Conservation (phyloP, 2,113 vertebrate genomes). For the Tupaia chinensis region DNA sequence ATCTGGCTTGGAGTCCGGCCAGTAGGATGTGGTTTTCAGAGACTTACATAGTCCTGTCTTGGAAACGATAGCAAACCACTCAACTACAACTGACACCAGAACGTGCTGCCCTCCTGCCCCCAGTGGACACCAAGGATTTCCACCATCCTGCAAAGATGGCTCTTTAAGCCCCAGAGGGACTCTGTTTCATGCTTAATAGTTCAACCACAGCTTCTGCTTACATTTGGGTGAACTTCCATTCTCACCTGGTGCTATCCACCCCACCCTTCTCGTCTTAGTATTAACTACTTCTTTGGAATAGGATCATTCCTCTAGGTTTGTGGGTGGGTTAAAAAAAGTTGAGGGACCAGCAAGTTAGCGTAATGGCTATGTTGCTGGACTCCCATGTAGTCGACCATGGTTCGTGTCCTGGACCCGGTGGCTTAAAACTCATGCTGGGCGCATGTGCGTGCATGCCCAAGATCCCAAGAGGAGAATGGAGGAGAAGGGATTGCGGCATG, state of each 20-base stretch:
- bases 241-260: constrained; percentile 2
- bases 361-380: too few relatives aligned
- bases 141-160: constrained; percentile 66
- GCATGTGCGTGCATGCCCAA: too few relatives aligned
- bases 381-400: too few relatives aligned
- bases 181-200: background rate
- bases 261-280: constrained; percentile 43
- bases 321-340: constrained; percentile 38
- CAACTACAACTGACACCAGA: background rate
- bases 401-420: too few relatives aligned
- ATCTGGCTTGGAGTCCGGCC: background rate
- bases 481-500: too few relatives aligned
- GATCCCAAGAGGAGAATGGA: too few relatives aligned
- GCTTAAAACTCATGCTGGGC: too few relatives aligned
- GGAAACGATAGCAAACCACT: background rate
- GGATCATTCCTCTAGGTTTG: constrained; percentile 45
- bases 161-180: constrained; percentile 52
- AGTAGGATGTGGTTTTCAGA: background rate
- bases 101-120: background rate
- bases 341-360: too few relatives aligned
- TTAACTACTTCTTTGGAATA: constrained; percentile 71
- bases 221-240: constrained; percentile 50
- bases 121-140: constrained; percentile 13
- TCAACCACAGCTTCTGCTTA: constrained; percentile 51
- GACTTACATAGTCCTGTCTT: fast-evolving